Conservation (phyloP, 2,888 invertebrate genomes). For the Temnothorax rugatulus region DNA sequence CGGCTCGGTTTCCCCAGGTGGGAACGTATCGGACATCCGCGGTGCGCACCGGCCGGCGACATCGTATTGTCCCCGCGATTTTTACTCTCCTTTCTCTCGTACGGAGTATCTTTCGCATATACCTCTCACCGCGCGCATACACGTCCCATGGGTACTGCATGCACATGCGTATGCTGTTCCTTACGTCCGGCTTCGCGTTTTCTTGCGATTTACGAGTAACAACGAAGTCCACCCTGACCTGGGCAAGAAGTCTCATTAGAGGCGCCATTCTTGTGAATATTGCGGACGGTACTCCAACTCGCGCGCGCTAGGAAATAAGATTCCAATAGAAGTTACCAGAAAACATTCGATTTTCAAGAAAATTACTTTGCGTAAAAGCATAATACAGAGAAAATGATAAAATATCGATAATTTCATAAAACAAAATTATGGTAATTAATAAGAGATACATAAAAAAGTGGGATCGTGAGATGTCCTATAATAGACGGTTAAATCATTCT, state of each 20-base stretch:
- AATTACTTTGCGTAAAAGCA: not conserved
- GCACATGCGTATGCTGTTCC: not conserved
- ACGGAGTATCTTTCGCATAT: slow-evolving; percentile 41
- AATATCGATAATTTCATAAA: not conserved
- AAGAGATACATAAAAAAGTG: not conserved
- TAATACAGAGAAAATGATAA: not conserved
- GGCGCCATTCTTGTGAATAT: slow-evolving; percentile 58
- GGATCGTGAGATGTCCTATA: not conserved
- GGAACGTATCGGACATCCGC: slow-evolving; percentile 82
- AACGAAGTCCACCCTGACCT: slow-evolving; percentile 75
- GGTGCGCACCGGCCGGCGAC: slow-evolving; percentile 81
- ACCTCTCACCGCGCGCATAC: slow-evolving; percentile 61
- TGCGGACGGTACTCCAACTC: not conserved
- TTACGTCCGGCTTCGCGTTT: slow-evolving; percentile 54
- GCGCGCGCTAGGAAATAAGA: not conserved
- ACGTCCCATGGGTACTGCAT: slow-evolving; percentile 41
- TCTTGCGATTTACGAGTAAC: slow-evolving; percentile 78
- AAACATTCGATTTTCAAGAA: not conserved
- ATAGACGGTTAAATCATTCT: not conserved
- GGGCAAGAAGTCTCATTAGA: slow-evolving; percentile 81
- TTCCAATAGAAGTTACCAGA: not conserved
- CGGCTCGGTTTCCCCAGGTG: slow-evolving; percentile 77
- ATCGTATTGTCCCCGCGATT: slow-evolving; percentile 84
- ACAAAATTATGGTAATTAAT: not conserved
- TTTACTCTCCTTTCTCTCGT: slow-evolving; percentile 73